Conservation (phyloP, 2,113 vertebrate species). For the Acrocephalus arundinaceus region DNA sequence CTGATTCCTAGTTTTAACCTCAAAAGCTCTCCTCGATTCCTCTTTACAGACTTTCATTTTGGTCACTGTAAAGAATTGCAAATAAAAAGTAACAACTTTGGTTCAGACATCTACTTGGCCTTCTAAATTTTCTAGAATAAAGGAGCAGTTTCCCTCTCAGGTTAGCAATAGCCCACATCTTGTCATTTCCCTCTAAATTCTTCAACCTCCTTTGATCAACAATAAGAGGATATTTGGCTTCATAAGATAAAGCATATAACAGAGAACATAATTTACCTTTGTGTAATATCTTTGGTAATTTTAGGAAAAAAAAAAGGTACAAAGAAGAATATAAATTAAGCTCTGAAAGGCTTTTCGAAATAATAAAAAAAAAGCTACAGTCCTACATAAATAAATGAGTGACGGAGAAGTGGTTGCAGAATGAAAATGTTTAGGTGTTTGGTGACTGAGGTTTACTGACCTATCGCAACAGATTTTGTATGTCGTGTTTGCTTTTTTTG, state of each 20-base stretch:
- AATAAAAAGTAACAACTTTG: conserved; percentile 85
- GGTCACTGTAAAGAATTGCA: conserved; percentile 84
- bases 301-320: conserved; percentile 83
- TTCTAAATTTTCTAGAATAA: conserved; percentile 75
- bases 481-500: conserved; percentile 24
- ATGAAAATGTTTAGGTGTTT: conserved; percentile 59
- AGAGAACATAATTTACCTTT: conserved; percentile 90
- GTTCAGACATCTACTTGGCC: conserved; percentile 80
- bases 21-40: conserved; percentile 52
- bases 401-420: conserved; percentile 80
- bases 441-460: conserved; percentile 64
- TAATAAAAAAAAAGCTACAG: conserved; percentile 72
- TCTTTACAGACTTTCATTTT: conserved; percentile 77
- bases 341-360: conserved; percentile 77
- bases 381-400: conserved; percentile 85
- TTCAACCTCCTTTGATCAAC: conserved; percentile 82
- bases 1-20: conserved; percentile 74
- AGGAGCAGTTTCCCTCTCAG: conserved; percentile 76
- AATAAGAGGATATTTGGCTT: conserved; percentile 97
- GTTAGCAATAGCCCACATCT: conserved; percentile 76
- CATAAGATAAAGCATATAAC: conserved; percentile 95
- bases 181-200: conserved; percentile 78
- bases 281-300: conserved; percentile 98
- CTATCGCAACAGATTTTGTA: conserved; percentile 15
- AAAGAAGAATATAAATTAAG: conserved; percentile 82